A percentile compares a stretch with the other conserved stretches of the same genome.
Evolutionary conservation across 1,140 invertebrate genomes (phyloP).

Genomic region (Pinna nobilis): DNA sequence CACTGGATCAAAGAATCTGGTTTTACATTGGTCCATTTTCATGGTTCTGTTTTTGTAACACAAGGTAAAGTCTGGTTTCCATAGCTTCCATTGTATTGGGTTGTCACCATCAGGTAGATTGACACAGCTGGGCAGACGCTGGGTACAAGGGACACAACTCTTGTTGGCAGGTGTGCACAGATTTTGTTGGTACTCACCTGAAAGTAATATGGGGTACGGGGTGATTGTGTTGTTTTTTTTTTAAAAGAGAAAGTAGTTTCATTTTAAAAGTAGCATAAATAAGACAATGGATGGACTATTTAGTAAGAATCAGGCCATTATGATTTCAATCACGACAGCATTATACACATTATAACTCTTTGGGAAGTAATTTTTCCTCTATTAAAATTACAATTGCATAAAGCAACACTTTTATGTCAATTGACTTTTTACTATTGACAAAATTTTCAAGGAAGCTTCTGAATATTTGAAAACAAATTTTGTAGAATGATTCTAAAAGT

Average conservation of each 20-base stretch:
- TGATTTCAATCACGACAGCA: neutral
- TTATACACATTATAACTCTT: too few species aligned
- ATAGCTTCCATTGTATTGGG: constrained; percentile 27
- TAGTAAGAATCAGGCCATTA: neutral
- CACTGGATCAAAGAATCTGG: constrained; percentile 39
- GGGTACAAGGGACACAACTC: constrained; percentile 31
- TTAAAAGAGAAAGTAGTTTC: constrained; percentile 13
- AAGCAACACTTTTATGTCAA: too few species aligned
- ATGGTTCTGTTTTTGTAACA: constrained; percentile 53
- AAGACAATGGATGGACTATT: neutral
- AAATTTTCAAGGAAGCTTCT: too few species aligned
- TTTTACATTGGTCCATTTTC: constrained; percentile 26
- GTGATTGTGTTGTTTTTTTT: constrained; percentile 45
- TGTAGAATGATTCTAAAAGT: too few species aligned
- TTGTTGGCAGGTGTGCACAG: neutral
- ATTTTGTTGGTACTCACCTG: constrained; percentile 39
- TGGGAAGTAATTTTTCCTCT: too few species aligned
- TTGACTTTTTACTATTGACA: too few species aligned
- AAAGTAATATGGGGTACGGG: neutral
- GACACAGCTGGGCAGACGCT: constrained; percentile 43
- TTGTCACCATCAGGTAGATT: constrained; percentile 37
- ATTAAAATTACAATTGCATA: too few species aligned
- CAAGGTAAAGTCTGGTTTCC: constrained; percentile 37
- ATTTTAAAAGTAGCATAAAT: neutral
- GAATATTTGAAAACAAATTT: too few species aligned